Evolutionary conservation across 2,797 vertebrate species (phyloP).

Genomic region (Odontamblyopus lacepedii): DNA sequence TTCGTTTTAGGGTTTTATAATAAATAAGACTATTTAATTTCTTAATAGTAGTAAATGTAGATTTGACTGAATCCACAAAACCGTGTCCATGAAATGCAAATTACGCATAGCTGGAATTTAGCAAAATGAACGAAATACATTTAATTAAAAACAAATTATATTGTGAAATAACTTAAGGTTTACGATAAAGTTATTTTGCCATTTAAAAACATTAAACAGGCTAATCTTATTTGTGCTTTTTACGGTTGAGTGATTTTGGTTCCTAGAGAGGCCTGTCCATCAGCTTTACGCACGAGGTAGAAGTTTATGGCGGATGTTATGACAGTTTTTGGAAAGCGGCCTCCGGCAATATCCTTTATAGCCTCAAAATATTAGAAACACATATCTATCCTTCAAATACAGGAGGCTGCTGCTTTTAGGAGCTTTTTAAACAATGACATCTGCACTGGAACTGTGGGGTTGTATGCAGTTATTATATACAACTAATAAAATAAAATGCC

Average conservation of each 20-base stretch:
- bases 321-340: constrained; percentile 42
- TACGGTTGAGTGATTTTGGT: background rate
- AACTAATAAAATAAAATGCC: background rate
- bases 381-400: constrained; percentile 30
- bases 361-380: constrained; percentile 35
- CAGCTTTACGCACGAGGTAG: constrained; percentile 15
- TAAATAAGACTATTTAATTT: background rate
- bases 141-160: background rate
- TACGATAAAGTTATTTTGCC: background rate
- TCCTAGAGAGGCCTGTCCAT: constrained; percentile 21
- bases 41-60: background rate
- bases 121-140: background rate
- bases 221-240: background rate
- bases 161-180: background rate
- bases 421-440: constrained; percentile 42
- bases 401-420: constrained; percentile 27
- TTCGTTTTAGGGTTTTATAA: background rate
- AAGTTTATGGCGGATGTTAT: constrained; percentile 42
- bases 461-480: background rate
- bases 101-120: background rate
- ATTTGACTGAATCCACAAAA: background rate
- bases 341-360: constrained; percentile 24
- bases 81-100: background rate
- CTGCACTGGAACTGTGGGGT: constrained; percentile 13
- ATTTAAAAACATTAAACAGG: background rate